These are phyloP conservation scores for Taeniopygia guttata DNA, from an alignment of 2,797 vertebrate species.

Conservation along the genomic window DNA sequence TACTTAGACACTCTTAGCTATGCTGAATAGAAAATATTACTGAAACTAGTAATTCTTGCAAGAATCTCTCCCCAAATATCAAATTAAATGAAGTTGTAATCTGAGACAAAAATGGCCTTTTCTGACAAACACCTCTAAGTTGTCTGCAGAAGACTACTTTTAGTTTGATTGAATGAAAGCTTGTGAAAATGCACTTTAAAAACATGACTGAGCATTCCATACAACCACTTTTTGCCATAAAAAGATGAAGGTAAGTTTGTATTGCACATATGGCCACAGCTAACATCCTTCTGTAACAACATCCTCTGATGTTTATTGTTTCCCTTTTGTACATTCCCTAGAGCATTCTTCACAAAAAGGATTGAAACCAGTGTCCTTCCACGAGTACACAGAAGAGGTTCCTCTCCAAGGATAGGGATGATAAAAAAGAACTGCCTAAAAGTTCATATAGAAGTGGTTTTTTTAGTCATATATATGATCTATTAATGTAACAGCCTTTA, in stretches of 20 bases:
- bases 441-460: neutral
- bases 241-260: neutral
- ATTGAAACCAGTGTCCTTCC: neutral
- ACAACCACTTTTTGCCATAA: neutral
- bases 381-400: neutral
- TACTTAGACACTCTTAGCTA: neutral
- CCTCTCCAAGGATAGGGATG: neutral
- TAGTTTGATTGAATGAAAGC: neutral
- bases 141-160: neutral
- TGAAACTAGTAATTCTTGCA: neutral
- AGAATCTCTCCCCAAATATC: neutral
- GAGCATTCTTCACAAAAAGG: neutral
- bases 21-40: neutral
- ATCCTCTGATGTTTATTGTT: neutral
- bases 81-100: neutral
- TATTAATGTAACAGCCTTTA: neutral
- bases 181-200: neutral
- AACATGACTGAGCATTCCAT: neutral
- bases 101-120: neutral
- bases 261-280: neutral
- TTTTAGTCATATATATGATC: neutral
- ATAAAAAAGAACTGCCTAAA: neutral
- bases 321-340: neutral
- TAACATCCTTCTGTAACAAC: neutral
- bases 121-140: neutral